Evolutionary conservation across 2,888 invertebrate species (phyloP).

Genomic region (Nineta flava): DNA sequence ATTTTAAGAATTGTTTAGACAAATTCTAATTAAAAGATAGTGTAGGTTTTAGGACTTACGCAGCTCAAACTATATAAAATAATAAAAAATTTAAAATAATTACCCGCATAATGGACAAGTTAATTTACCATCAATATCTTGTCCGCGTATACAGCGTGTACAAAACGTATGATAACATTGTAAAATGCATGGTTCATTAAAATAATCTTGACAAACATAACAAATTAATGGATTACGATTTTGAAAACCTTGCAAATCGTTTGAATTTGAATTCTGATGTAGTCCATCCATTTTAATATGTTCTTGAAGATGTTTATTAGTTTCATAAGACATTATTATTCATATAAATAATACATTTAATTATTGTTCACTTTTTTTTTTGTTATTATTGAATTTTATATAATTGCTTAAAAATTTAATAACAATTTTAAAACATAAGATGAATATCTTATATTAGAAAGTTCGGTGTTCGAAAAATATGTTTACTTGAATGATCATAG

Average conservation of each 20-base stretch:
- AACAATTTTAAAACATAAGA: no score
- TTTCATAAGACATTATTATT: neutral
- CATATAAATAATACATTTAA: no score
- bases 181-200: constrained; percentile 48
- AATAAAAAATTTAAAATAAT: constrained; percentile 15
- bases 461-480: no score
- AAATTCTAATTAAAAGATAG: no score
- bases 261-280: neutral
- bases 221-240: constrained; percentile 43
- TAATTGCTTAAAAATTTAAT: no score
- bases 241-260: neutral
- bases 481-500: no score
- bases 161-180: constrained; percentile 58
- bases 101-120: constrained; percentile 53
- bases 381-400: no score
- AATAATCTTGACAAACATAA: constrained; percentile 50
- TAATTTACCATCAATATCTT: constrained; percentile 42
- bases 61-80: no score
- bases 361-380: no score
- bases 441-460: no score
- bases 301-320: neutral
- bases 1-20: no score
- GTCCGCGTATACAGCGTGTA: constrained; percentile 43
- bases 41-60: no score
- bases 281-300: neutral